phyloP scores from a whole-genome alignment of 2,888 invertebrate species.

The Sialis lutaria region DNA sequence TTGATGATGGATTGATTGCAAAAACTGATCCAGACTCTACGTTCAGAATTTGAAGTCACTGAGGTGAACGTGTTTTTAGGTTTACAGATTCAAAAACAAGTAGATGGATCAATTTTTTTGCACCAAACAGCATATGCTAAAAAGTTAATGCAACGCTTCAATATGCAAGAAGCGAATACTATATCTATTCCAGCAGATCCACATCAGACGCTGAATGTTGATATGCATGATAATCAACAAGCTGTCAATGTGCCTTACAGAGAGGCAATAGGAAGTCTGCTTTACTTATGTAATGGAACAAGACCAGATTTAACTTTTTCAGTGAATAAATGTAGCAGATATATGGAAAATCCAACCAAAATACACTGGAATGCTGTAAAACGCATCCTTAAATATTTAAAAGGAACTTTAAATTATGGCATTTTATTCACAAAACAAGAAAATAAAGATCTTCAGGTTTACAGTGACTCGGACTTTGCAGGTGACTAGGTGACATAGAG shows the following conservation, averaged over 20 bases:
- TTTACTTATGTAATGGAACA: constrained; percentile 6
- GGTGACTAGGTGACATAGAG: neutral
- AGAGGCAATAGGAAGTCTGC: constrained; percentile 8
- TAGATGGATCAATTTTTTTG: constrained; percentile 7
- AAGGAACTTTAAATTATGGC: constrained; percentile 1
- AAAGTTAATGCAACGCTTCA: constrained; percentile 5
- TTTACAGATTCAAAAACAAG: constrained; percentile 3
- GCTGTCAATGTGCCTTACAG: constrained; percentile 4
- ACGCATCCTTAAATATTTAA: constrained; percentile 8
- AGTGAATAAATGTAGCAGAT: neutral
- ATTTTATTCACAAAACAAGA: neutral
- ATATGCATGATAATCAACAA: neutral
- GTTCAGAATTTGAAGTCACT: constrained; percentile 5
- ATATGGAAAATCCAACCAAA: constrained; percentile 6
- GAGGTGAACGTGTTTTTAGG: constrained; percentile 4
- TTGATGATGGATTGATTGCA: constrained; percentile 11
- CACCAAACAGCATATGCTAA: constrained; percentile 5
- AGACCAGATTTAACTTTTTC: constrained; percentile 7
- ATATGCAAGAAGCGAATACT: constrained; percentile 6
- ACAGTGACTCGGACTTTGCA: neutral
- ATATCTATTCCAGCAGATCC: constrained; percentile 1
- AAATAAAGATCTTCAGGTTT: neutral
- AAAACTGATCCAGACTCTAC: constrained; percentile 6
- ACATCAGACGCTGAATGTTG: neutral
- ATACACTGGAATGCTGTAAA: constrained; percentile 7